Base-by-base conservation (phyloP, 2,888 invertebrate species). In the Tryphoninae sp. region DNA sequence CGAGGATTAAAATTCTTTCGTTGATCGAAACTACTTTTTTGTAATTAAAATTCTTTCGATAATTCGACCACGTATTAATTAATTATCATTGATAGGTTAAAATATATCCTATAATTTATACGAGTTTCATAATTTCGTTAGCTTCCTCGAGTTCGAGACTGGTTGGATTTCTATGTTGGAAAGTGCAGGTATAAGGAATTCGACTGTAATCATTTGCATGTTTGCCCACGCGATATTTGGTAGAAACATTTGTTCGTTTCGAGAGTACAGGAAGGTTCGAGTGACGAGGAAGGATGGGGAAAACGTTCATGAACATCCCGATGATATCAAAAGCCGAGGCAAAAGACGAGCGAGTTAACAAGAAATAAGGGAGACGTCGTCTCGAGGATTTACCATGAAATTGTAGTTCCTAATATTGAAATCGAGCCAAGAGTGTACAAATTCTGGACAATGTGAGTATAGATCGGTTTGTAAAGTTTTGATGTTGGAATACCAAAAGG, bases 201-300 rank as follows among this genome's bases (percentile, higher is more conserved):
- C 61, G 64, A 55, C 45, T 45, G 64, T 68, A 42, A 6, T 45
- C 61, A 45, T 69, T 76, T 69, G 51, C 62, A 62, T 53, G 62
- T 62, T 62, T 76, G 69, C 69, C 76, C 68, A 76, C 58, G 58
- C 59, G 55, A 67, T 67, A 72, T 72, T 72, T 16, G 40, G 40
- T 59, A 33, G 45, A 45, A 40, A 69, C 11, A 16, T 11, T 2
- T n/a, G 40, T 69, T 11, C 11, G 22, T 7, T 40, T 33, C 19
- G 42, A 42, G 23, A 61, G n/a, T 26, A 64, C 45, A 45, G 13
- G 22, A 77, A 71, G 19, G 19, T 42, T 13, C 23, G 45, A 71
- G 23, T 7, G 19, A 23, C 6, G 13, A 13, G 45, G 45, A 13
- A 13, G 45, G 45, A 11, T 13, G 45, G 13, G 45, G 45, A 13